phyloP scores from a whole-genome alignment of 1,140 invertebrate species.

The Ctenoplectra terminalis region DNA sequence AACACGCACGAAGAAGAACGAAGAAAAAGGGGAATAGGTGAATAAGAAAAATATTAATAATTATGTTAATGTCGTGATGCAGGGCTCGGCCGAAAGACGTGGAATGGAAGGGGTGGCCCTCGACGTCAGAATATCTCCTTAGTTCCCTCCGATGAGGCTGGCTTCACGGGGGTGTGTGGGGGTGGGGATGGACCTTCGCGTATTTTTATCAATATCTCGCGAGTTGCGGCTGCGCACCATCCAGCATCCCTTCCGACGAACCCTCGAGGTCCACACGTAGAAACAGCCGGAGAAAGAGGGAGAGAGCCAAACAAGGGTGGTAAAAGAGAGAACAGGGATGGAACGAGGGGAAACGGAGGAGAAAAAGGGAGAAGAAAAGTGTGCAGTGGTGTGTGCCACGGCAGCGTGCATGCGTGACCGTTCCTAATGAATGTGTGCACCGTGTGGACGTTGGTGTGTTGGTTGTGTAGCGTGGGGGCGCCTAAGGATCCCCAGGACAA shows the following conservation, averaged over 20 bases:
- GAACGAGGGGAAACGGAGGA: no score
- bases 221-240: slow-evolving; percentile 77
- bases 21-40: no score
- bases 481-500: slow-evolving; percentile 81
- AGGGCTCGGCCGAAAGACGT: slow-evolving; percentile 59
- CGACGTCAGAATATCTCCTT: slow-evolving; percentile 81
- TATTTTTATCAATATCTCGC: slow-evolving; percentile 83
- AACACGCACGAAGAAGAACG: no score
- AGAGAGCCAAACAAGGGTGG: neutral
- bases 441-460: slow-evolving; percentile 53
- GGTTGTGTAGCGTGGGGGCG: slow-evolving; percentile 67
- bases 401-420: slow-evolving; percentile 60
- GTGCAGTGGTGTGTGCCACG: slow-evolving; percentile 39
- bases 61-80: slow-evolving; percentile 80
- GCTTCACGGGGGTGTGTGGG: slow-evolving; percentile 70
- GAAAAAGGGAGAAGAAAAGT: slow-evolving; percentile 12
- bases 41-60: slow-evolving; percentile 76
- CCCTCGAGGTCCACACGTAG: slow-evolving; percentile 69
- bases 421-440: slow-evolving; percentile 76
- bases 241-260: slow-evolving; percentile 79
- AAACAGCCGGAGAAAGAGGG: slow-evolving; percentile 59
- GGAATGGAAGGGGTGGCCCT: slow-evolving; percentile 71
- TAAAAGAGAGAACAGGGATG: neutral
- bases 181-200: slow-evolving; percentile 80
- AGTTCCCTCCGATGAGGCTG: slow-evolving; percentile 76